Conservation (phyloP, 2,888 invertebrate species). For the Limnephilus rhombicus region DNA sequence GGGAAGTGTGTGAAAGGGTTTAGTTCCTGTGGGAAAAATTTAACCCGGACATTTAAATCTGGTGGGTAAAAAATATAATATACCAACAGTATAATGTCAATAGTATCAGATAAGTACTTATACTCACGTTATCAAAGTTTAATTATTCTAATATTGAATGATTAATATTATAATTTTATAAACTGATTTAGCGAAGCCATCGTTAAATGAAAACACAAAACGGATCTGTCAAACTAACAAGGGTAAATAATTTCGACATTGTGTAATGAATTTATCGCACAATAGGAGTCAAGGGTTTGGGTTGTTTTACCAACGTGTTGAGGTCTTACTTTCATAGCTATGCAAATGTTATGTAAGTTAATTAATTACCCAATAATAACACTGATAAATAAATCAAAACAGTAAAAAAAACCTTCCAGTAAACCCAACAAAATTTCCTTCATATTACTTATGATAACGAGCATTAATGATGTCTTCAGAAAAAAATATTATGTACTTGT, state of each 20-base stretch:
- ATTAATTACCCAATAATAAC: not conserved
- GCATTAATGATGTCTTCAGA: no score
- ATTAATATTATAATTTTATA: not conserved
- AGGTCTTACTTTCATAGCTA: not conserved
- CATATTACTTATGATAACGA: not conserved
- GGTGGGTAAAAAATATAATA: no score
- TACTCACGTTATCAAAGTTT: not conserved
- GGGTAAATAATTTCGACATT: not conserved
- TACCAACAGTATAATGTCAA: no score
- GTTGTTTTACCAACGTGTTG: not conserved
- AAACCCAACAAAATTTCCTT: not conserved
- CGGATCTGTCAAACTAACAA: conserved; percentile 1
- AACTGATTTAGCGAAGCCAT: not conserved
- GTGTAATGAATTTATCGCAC: not conserved
- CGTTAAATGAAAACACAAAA: not conserved
- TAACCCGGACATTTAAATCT: no score
- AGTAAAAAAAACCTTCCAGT: not conserved
- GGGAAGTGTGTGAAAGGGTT: no score
- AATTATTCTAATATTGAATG: not conserved
- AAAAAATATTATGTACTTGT: no score
- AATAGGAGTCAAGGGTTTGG: not conserved
- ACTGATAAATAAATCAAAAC: not conserved
- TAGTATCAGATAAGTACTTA: not conserved
- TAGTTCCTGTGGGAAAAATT: no score
- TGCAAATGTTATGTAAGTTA: not conserved